Evolutionary conservation across 2,797 vertebrate genomes (phyloP).

Genomic region (Falco novaeseelandiae): DNA sequence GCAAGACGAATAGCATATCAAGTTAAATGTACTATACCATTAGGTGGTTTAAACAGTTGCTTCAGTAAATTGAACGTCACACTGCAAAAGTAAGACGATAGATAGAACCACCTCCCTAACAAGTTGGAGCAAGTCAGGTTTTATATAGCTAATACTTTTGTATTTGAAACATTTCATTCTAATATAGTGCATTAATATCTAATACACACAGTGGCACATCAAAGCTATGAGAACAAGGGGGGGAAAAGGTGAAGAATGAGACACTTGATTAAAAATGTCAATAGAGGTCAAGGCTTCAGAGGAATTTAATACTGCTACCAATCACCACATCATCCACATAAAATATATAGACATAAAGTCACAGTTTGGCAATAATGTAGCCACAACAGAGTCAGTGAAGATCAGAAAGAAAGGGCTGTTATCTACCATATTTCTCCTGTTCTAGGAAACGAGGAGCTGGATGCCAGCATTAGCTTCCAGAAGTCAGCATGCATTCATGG

Average conservation of each 20-base stretch:
- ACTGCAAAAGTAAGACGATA: constrained; percentile 37
- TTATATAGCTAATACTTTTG: background rate
- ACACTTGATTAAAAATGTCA: background rate
- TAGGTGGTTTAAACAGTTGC: constrained; percentile 37
- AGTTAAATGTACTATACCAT: constrained; percentile 31
- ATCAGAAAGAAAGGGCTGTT: background rate
- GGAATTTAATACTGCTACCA: background rate
- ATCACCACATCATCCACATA: background rate
- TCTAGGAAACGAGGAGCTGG: background rate
- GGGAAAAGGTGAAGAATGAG: background rate
- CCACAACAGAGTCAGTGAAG: background rate
- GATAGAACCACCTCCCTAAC: background rate
- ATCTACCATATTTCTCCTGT: background rate
- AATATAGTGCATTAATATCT: background rate
- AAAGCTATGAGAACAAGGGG: background rate
- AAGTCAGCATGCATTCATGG: background rate
- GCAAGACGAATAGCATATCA: constrained; percentile 42
- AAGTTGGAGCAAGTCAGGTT: background rate
- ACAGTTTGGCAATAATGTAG: fast-evolving
- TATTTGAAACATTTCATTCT: constrained; percentile 7
- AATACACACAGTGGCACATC: background rate
- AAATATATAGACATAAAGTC: background rate
- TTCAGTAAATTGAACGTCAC: constrained; percentile 59
- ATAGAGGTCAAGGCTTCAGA: background rate
- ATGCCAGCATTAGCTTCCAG: background rate